Evolutionary conservation across 2,888 invertebrate genomes (phyloP).

Genomic region (Xanthia togata): DNA sequence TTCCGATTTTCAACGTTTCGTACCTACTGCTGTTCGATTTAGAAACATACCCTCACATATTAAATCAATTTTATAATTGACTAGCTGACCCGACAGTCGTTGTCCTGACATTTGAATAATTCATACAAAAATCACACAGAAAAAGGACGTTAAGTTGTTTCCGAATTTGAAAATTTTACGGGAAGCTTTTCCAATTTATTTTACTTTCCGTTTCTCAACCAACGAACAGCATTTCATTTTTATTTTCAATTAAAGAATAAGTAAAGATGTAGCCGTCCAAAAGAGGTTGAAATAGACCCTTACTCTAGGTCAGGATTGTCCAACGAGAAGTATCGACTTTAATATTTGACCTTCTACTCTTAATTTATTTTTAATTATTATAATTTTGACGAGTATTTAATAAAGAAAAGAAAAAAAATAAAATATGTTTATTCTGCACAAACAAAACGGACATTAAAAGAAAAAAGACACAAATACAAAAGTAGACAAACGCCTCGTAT

Average conservation of each 20-base stretch:
- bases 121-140: background rate
- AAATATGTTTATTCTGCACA: no score
- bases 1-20: background rate
- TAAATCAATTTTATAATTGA: background rate
- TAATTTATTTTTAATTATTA: background rate
- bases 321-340: background rate
- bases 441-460: no score
- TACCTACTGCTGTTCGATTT: background rate
- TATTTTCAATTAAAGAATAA: background rate
- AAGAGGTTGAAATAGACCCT: background rate
- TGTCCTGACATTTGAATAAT: background rate
- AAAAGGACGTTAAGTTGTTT: background rate
- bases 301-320: constrained; percentile 7
- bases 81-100: background rate
- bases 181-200: background rate
- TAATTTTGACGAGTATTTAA: no score
- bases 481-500: no score
- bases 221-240: no score
- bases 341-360: background rate
- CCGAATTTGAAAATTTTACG: background rate
- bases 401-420: no score
- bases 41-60: background rate
- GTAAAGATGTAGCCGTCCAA: background rate
- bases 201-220: no score
- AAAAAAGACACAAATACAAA: no score